Conservation (phyloP, 2,797 vertebrate genomes). For the Melanotaenia trifasciata region DNA sequence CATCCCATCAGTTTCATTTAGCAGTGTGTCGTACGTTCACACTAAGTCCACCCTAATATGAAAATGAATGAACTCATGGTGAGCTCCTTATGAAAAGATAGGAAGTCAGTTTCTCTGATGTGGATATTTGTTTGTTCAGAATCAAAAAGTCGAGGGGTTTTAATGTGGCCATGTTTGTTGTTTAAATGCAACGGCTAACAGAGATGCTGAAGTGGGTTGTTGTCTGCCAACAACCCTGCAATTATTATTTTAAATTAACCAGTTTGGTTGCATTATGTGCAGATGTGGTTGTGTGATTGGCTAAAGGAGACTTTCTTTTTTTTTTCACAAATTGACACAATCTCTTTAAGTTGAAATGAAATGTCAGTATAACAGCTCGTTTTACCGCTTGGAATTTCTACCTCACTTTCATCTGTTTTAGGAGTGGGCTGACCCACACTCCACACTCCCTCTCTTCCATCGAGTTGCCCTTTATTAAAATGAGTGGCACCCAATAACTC, state of each 20-base stretch:
- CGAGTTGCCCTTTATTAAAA: too few species aligned
- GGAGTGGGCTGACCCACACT: too few species aligned
- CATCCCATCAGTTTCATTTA: background rate
- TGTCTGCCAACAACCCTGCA: background rate
- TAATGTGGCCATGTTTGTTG: too few species aligned
- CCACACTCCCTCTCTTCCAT: too few species aligned
- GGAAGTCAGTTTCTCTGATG: background rate
- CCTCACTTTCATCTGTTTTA: too few species aligned
- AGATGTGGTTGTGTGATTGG: background rate
- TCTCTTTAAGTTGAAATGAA: too few species aligned
- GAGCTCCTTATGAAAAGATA: background rate
- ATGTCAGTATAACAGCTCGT: too few species aligned
- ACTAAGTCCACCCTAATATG: background rate
- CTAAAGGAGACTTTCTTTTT: background rate
- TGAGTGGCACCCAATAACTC: too few species aligned
- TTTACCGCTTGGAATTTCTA: too few species aligned
- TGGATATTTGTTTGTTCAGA: slow-evolving; percentile 1
- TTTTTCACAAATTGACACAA: too few species aligned
- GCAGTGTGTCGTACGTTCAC: background rate
- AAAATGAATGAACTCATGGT: background rate
- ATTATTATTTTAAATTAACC: background rate
- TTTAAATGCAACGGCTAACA: background rate
- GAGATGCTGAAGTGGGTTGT: background rate
- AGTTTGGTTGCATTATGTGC: background rate
- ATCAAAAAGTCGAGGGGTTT: background rate